Base-by-base conservation (phyloP, 2,113 vertebrate genomes). In the Sinocyclocheilus grahami region DNA sequence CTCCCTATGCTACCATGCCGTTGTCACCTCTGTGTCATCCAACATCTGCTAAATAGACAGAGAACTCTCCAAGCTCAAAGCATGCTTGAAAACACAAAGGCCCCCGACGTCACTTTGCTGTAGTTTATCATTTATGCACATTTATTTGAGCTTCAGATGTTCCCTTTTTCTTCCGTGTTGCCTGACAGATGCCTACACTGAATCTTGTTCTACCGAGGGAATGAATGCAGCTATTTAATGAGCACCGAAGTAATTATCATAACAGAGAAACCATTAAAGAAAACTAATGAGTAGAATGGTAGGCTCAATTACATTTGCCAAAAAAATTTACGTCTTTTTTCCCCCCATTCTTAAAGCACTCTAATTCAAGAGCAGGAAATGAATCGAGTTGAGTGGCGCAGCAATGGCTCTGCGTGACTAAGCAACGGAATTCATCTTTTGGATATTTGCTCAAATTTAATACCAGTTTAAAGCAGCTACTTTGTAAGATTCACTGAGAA, bases 191-290 rank as follows among this genome's bases (percentile, higher is more conserved):
- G 51, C 71, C 75, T 81, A n/a, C 33, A 51, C 79, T n/a, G 62
- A 83, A 53, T 67, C 67, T 55, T 65, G 74, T 63, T 79, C 65
- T 58, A 65, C 7, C 8, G 55, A 80, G 78, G 33, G 80, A 82
- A 87, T 81, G 69, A 83, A 78, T 48, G 74, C 65, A 71, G 62
- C 78, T 72, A 51, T 81, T 83, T 76, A 74, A 89, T 85, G 78
- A 85, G 78, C 58, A 55, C 78, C 76, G 46, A 85, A 85, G 60
- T 78, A 82, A 90, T 85, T 85, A 87, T 85, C 79, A 85, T 75
- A 74, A 85, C 86, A 83, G 58, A 85, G 81, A 89, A 83, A 82
- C 77, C 42, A 86, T 85, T 86, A 82, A 86, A 89, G 62, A 81
- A 82, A 78, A 46, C 51, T 74, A 82, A 88, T 86, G 80, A 86